A percentile compares a stretch with the other conserved stretches of the same genome.
Evolutionary conservation across 1,140 invertebrate genomes (phyloP).

Genomic region (Bombus cullumanus): DNA sequence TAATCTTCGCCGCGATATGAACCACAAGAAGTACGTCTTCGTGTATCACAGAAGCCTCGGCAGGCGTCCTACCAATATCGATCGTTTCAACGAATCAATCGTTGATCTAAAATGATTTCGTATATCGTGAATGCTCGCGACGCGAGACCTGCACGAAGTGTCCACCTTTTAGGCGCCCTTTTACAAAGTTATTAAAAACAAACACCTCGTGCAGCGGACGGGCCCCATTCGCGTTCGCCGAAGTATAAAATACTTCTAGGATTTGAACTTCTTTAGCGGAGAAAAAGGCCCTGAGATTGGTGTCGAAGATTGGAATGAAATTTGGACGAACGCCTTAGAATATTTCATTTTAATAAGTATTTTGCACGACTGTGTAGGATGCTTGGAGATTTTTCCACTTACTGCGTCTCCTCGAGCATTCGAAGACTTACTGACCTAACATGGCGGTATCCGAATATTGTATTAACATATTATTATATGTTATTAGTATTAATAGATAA

Average conservation of each 20-base stretch:
- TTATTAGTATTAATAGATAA: too few relatives aligned
- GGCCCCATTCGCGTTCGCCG: too few relatives aligned
- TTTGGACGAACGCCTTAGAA: not conserved
- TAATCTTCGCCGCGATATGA: conserved; percentile 10
- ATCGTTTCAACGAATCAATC: not conserved
- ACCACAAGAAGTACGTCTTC: conserved; percentile 23
- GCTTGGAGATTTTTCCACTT: not conserved
- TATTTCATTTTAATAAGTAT: not conserved
- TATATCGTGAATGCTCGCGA: too few relatives aligned
- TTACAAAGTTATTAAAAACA: not conserved
- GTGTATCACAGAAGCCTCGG: conserved; percentile 12
- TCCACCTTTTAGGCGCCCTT: conserved; percentile 3
- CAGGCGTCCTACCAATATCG: not conserved
- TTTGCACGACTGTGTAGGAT: not conserved
- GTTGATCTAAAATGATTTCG: too few relatives aligned
- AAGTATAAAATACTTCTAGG: not conserved
- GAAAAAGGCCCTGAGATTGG: not conserved
- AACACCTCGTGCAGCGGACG: not conserved
- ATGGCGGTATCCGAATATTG: too few relatives aligned
- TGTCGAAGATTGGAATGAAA: not conserved
- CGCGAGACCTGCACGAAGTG: not conserved
- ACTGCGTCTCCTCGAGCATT: too few relatives aligned
- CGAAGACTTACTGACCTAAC: too few relatives aligned
- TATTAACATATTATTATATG: too few relatives aligned
- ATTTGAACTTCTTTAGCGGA: not conserved